Evolutionary conservation across 1,140 invertebrate species (phyloP).

Genomic region (Drosophila trapezifrons): DNA sequence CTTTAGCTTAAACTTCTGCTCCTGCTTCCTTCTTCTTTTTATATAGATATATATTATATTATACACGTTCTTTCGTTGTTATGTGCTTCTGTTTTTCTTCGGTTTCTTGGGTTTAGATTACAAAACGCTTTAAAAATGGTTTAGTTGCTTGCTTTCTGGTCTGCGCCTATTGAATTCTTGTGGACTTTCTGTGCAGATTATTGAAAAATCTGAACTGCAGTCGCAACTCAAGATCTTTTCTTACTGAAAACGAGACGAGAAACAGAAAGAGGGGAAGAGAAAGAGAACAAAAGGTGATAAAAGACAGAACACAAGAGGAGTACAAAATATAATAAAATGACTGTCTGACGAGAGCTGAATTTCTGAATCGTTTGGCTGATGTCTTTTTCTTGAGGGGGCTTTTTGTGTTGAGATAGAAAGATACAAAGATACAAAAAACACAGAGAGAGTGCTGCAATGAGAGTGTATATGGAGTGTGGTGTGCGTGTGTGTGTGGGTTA

Average conservation of each 20-base stretch:
- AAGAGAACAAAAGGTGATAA: conserved; percentile 62
- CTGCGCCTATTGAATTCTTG: conserved; percentile 89
- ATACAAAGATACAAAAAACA: conserved; percentile 58
- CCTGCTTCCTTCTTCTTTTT: conserved; percentile 40
- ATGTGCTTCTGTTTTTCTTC: conserved; percentile 58
- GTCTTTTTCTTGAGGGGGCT: conserved; percentile 7
- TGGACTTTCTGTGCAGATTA: conserved; percentile 93
- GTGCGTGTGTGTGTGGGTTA: conserved; percentile 48
- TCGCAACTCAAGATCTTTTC: conserved; percentile 96
- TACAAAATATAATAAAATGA: conserved; percentile 10
- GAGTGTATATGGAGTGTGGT: conserved; percentile 29
- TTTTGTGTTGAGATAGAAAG: conserved; percentile 28
- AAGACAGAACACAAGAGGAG: conserved; percentile 43
- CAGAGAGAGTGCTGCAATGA: conserved; percentile 33
- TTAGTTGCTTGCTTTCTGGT: conserved; percentile 60
- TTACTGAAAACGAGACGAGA: conserved; percentile 89
- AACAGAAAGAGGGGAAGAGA: conserved; percentile 79
- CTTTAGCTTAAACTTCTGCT: conserved; percentile 50
- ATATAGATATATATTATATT: conserved; percentile 55
- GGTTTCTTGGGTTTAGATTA: conserved; percentile 64
- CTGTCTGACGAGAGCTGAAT: conserved; percentile 24
- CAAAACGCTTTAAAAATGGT: conserved; percentile 76
- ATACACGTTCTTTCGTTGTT: conserved; percentile 56
- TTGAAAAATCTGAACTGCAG: conserved; percentile 97
- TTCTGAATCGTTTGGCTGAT: conserved; percentile 45